Base-by-base conservation (phyloP, 2,797 vertebrate genomes). In the Chaunax sp. region DNA sequence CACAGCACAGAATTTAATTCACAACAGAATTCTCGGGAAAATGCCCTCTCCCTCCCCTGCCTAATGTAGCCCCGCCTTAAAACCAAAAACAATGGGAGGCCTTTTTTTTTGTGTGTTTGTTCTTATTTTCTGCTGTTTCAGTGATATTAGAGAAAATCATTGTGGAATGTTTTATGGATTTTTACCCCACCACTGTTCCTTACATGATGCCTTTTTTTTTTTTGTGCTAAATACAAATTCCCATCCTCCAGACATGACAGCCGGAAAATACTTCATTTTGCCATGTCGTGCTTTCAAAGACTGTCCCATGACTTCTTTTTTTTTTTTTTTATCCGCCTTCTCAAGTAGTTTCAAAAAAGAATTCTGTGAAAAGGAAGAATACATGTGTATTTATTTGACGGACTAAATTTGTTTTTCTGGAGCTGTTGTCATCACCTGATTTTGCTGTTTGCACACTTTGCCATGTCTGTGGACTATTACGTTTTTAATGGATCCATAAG, bases 61-160 rank as follows among this genome's bases (percentile, higher is more conserved):
- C 64, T 60, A 62, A 80, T 28, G 66, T 87, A 87, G 86, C 85
- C 78, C 95, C 93, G 94, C 96, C 96, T 96, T 96, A 96, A 93
- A 91, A 94, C 95, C 94, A 93, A 94, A 95, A 91, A 88, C 84
- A 91, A 90, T 94, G 52, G 86, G 93, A 95, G 95, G 95, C 95
- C 95, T 93, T 90, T 87, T 71, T 77, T 82, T 72, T 73, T 2
- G 4, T 26, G 9, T 26, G 41, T 70, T 67, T 50, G 38, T 58
- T 79, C 14, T 38, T 77, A 67, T 41, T 70, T 67, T 52, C 72
- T 78, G 74, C 83, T 87, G 77, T 83, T 88, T 43, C 43, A 50
- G 67, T 68, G 60, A 76, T 74, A 72, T 82, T 70, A 62, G 71
- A 65, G 70, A 72, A 81, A 82, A 66, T 78, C 68, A 72, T 78